Percentiles rank a stretch among this genome's conserved stretches.
phyloP scores from a whole-genome alignment of 2,888 invertebrate species.

The Chrysolina oricalcia region DNA sequence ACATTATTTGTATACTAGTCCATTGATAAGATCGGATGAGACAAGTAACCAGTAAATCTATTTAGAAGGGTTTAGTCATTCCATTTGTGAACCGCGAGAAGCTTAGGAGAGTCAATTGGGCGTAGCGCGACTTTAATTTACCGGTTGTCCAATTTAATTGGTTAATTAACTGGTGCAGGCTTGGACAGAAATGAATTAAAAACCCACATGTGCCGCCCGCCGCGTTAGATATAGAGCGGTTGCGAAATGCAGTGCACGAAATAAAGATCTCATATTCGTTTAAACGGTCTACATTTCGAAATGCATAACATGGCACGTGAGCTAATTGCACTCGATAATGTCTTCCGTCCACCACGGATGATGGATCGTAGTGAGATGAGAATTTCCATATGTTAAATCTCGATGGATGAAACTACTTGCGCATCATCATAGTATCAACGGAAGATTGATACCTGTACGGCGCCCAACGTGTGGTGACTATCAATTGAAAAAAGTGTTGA shows the following conservation, averaged over 20 bases:
- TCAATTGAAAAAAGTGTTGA: too few species aligned
- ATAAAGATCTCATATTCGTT: slow-evolving; percentile 33
- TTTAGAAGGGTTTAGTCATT: slow-evolving; percentile 54
- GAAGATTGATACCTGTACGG: too few species aligned
- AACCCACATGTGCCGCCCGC: slow-evolving; percentile 46
- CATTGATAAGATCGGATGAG: slow-evolving; percentile 51
- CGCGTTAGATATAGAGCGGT: slow-evolving; percentile 23
- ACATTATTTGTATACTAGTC: slow-evolving; percentile 38
- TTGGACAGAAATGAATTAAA: slow-evolving; percentile 42
- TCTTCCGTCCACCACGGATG: neutral
- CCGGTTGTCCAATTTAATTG: slow-evolving; percentile 50
- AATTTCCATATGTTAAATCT: too few species aligned
- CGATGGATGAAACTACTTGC: too few species aligned
- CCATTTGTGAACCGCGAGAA: slow-evolving; percentile 50
- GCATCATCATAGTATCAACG: too few species aligned
- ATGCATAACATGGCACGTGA: neutral
- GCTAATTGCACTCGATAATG: slow-evolving; percentile 12
- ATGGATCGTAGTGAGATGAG: neutral
- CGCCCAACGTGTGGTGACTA: too few species aligned
- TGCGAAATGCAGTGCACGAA: slow-evolving; percentile 39
- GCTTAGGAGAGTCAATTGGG: slow-evolving; percentile 56
- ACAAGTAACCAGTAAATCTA: slow-evolving; percentile 34
- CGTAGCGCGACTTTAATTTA: slow-evolving; percentile 42
- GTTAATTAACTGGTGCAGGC: slow-evolving; percentile 48
- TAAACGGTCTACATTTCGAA: slow-evolving; percentile 41